Evolutionary conservation across 2,888 invertebrate genomes (phyloP).

Genomic region (Hecatera dysodea): DNA sequence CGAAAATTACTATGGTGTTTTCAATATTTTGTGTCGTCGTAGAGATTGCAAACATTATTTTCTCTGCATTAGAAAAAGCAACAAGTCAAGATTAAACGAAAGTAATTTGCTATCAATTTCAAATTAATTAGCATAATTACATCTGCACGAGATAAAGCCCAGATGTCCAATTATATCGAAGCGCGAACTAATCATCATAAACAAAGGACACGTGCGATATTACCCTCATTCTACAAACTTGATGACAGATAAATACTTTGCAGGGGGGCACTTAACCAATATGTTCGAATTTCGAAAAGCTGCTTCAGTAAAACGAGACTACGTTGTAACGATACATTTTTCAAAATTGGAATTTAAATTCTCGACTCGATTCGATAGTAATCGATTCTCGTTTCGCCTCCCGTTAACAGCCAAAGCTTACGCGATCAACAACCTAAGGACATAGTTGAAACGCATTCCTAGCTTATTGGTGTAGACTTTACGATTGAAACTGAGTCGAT

Average conservation of each 20-base stretch:
- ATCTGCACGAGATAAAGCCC: slow-evolving; percentile 34
- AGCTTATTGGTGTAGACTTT: slow-evolving; percentile 73
- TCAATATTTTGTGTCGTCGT: too few species aligned
- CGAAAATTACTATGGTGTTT: not conserved
- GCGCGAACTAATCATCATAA: slow-evolving; percentile 47
- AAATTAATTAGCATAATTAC: not conserved
- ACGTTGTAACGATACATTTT: not conserved
- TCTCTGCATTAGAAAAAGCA: not conserved
- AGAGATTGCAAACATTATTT: not conserved
- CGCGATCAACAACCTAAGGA: slow-evolving; percentile 79
- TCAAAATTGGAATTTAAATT: not conserved
- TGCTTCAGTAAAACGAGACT: not conserved
- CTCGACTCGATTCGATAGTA: slow-evolving; percentile 42
- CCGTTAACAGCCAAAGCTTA: slow-evolving; percentile 64
- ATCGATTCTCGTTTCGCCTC: slow-evolving; percentile 28
- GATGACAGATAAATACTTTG: slow-evolving; percentile 52
- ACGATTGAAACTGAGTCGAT: slow-evolving; percentile 72
- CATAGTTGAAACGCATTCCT: slow-evolving; percentile 79
- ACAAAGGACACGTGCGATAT: slow-evolving; percentile 51
- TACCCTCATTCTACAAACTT: slow-evolving; percentile 35
- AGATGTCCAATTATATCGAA: slow-evolving; percentile 53
- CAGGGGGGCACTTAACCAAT: slow-evolving; percentile 38
- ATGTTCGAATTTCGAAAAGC: not conserved
- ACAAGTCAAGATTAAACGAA: not conserved
- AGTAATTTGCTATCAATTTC: not conserved